Base-by-base conservation (phyloP, 2,888 invertebrate species). In the Hedychridium roseum region DNA sequence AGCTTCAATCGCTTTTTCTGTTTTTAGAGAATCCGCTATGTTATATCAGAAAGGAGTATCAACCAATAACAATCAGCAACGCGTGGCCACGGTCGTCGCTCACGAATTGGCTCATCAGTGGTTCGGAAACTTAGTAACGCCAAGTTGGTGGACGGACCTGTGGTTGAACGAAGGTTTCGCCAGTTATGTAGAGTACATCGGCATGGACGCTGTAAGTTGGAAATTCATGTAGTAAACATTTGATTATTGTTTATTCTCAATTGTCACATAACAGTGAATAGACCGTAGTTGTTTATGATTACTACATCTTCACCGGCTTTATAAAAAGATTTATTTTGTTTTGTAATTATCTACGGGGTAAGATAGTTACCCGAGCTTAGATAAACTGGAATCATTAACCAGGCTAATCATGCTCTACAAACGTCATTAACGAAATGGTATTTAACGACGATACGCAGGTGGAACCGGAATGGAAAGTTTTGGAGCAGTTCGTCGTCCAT, bases 71-170 rank as follows among this genome's bases (percentile, higher is more conserved):
- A 81, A 82, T 61, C 84, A 84, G 62, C 86, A 90, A 64, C 82
- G 84, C 34, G 84, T 90, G 2, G 86, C 87, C 1, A 83, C 86
- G 12, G 85, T 87, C 2, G 82, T 90, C 3, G 83, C 89, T 1
- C 93, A 94, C 68, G 93, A 94, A 76, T 78, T 91, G 40, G 87
- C 90, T 1, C 93, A 94, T 75, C 89, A 88, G 81, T 91, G 91
- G 91, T 90, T 91, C 61, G 91, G 91, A 4, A 88, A 91, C 70
- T 80, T 89, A 15, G 87, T 91, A 9, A 89, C 90, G 0, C 86
- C 87, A 48, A 84, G 85, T 23, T 89, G 89, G 89, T 91, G 90
- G 90, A 84, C 85, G 46, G 86, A 85, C 64, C 81, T 88, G 1
- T 90, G 89, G 88, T 79, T 90, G 1, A 90, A 88, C 66, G 90